Conservation (phyloP, 2,888 invertebrate genomes). For the Drosophila barbarae region DNA sequence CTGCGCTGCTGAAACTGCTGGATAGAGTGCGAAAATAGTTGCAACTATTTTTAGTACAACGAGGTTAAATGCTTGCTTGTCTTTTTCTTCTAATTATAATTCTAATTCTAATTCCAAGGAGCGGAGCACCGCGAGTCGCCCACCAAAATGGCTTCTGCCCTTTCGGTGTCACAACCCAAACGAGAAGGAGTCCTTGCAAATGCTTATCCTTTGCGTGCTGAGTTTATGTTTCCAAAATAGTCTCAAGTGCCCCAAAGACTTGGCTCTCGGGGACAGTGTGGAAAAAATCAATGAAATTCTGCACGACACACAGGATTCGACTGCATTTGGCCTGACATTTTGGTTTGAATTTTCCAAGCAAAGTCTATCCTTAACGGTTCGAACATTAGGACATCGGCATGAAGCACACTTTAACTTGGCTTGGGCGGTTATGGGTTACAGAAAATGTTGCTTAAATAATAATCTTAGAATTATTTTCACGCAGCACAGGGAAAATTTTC, state of each 20-base stretch:
- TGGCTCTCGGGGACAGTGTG: conserved; percentile 13
- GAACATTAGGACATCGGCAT: conserved; percentile 13
- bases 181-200: conserved; percentile 15
- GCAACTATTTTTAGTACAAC: conserved; percentile 63
- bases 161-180: conserved; percentile 43
- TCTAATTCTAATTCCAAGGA: not conserved
- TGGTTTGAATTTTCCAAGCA: conserved; percentile 2
- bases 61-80: conserved; percentile 5
- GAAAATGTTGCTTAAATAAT: conserved; percentile 46
- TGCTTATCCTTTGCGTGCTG: conserved; percentile 13
- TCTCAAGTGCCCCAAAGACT: conserved; percentile 27
- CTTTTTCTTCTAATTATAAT: conserved; percentile 4
- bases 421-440: conserved; percentile 17
- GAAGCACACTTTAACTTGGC: conserved; percentile 3
- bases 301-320: conserved; percentile 60
- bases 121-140: not conserved
- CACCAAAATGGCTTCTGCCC: conserved; percentile 6
- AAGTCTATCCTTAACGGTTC: not conserved
- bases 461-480: conserved; percentile 44
- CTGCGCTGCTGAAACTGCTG: conserved; percentile 32
- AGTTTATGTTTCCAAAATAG: conserved; percentile 10
- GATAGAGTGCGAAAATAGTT: conserved; percentile 61
- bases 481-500: conserved; percentile 66
- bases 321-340: conserved; percentile 12
- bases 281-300: conserved; percentile 75